Evolutionary conservation across 30 jellyfish, hydroid and myxozoan species (phyloP).

Genomic region (Hydractinia symbiolongicarpus): DNA sequence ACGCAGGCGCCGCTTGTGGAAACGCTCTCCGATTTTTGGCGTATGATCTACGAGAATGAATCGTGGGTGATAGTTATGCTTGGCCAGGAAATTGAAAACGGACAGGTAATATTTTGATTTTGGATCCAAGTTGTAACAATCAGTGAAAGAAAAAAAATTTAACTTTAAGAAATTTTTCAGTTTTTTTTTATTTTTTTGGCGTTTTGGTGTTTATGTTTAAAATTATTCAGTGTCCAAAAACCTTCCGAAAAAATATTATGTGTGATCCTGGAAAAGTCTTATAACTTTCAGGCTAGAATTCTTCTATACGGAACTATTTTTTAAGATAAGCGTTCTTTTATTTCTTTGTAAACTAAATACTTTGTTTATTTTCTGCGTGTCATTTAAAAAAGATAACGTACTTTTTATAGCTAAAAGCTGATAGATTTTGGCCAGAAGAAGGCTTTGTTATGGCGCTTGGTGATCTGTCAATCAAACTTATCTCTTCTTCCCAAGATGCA

Average conservation of each 20-base stretch:
- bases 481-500: conserved; percentile 3
- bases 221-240: too few species aligned
- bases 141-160: not conserved
- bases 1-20: conserved; percentile 81
- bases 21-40: conserved; percentile 67
- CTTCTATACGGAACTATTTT: too few species aligned
- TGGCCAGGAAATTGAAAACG: conserved; percentile 42
- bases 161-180: not conserved
- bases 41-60: conserved; percentile 76
- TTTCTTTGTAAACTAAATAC: not conserved
- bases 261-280: too few species aligned
- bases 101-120: conserved; percentile 12
- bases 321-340: not conserved
- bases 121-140: too few species aligned
- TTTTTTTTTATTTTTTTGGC: not conserved
- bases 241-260: too few species aligned
- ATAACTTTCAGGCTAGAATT: too few species aligned
- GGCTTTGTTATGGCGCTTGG: conserved; percentile 35
- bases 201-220: too few species aligned
- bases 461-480: conserved; percentile 19
- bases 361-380: conserved; percentile 1
- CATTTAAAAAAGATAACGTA: not conserved
- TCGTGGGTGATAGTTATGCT: conserved; percentile 56
- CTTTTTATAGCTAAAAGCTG: conserved; percentile 22
- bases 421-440: conserved; percentile 48